Conservation (phyloP, 2,113 vertebrate species). For the Varanus komodoensis region DNA sequence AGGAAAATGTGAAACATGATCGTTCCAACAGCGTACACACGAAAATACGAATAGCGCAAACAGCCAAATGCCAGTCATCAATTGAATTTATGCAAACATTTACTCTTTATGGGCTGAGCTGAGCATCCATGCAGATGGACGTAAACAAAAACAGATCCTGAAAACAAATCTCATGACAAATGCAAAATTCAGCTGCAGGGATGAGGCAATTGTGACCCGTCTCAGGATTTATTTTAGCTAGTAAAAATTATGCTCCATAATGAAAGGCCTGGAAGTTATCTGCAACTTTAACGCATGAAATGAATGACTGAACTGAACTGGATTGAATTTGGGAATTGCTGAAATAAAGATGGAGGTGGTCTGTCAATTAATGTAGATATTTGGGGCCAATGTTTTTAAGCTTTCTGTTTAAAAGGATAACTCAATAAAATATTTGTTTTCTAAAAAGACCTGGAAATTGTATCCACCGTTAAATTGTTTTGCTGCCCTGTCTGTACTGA, state of each 20-base stretch:
- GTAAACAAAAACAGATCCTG: constrained; percentile 14
- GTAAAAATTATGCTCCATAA: constrained; percentile 14
- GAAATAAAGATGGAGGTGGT: not conserved
- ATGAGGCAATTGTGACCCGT: not conserved
- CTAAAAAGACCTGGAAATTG: not conserved
- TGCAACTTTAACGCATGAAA: constrained; percentile 3
- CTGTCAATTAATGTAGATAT: not conserved
- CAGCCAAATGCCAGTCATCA: not conserved
- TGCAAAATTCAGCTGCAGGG: not conserved
- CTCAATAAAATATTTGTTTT: not conserved
- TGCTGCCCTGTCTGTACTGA: not conserved
- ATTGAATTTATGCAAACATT: not conserved
- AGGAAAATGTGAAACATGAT: constrained; percentile 12
- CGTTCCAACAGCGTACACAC: not conserved
- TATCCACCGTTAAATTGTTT: not conserved
- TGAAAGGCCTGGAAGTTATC: constrained; percentile 44
- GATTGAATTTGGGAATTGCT: not conserved
- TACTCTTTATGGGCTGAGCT: not conserved
- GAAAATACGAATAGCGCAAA: not conserved
- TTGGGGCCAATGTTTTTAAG: not conserved
- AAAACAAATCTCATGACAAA: constrained; percentile 28
- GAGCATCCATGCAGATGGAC: not conserved
- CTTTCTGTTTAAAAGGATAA: not conserved
- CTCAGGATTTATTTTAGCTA: not conserved
- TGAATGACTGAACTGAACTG: not conserved